Base-by-base conservation (phyloP, 2,888 invertebrate genomes). In the Leucophenga montana region DNA sequence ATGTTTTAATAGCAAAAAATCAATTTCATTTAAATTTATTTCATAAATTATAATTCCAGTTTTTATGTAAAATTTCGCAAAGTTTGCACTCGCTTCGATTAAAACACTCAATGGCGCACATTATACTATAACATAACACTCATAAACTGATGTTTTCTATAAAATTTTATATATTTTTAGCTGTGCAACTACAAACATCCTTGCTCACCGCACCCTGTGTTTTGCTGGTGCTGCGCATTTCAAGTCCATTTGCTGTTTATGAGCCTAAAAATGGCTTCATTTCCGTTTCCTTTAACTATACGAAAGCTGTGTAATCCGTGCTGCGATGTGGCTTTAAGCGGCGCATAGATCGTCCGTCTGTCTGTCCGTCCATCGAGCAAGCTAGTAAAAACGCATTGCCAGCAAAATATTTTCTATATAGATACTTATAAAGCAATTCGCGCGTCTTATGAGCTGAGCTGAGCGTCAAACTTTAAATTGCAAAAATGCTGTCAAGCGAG, bases 361-460 rank as follows among this genome's bases (percentile, higher is more conserved):
- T 16, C 16, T 33, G n/a, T 13, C n/a, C 16, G n/a, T 27, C 57
- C 31, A 27, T 1, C 31, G 1, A 8, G 50, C 14, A 50, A n/a
- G 16, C 18, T n/a, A n/a, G 3, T 50, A 50, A 18, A 50, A 50
- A n/a, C 16, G 50, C n/a, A 6, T 50, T 50, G 50, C n/a, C 14
- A 16, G 33, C 16, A 20, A 13, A 33, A 59, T 59, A 33, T 33
- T 59, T 16, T 33, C 20, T 27, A 14, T 48, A 14, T 64, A 14
- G 44, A n/a, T 64, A 22, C 62, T 64, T 64, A 64, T 48, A 64
- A 64, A 64, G 46, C 27, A 64, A 64, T 64, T 64, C 62, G 22
- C 62, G 62, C 62, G 22, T 46, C 62, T 64, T 64, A 64, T 64
- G 46, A 46, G 48, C 46, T 62, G 62, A 33, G n/a, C n/a, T 27